Conservation (phyloP, 1,140 invertebrate species). For the Pseudachorutes palmiensis region DNA sequence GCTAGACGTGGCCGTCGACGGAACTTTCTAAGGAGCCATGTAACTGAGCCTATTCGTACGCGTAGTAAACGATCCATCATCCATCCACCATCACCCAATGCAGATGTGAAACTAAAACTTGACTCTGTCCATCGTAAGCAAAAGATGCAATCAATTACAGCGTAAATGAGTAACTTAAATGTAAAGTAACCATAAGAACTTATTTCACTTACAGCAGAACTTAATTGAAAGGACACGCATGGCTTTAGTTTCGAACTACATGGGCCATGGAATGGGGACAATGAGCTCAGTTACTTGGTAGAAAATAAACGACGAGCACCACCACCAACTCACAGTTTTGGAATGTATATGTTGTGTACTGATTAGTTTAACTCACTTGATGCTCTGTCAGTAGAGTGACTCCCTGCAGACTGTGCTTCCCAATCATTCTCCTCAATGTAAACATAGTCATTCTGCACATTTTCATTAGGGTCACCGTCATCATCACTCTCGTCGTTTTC, state of each 20-base stretch:
- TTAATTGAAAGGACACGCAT: neutral
- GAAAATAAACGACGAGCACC: too few species aligned
- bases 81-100: neutral
- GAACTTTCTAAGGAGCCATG: constrained; percentile 12
- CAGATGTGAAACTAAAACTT: neutral
- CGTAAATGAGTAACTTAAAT: neutral
- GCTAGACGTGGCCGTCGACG: constrained; percentile 1
- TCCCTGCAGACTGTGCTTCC: neutral
- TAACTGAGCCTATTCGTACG: neutral
- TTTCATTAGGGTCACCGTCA: constrained; percentile 8
- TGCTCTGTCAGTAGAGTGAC: neutral
- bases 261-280: too few species aligned
- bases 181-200: neutral
- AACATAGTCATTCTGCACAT: constrained; percentile 7
- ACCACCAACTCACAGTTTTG: too few species aligned
- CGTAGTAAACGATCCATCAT: constrained; percentile 19
- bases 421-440: neutral
- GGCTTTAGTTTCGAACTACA: too few species aligned
- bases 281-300: too few species aligned
- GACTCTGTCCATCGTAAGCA: neutral
- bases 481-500: too few species aligned
- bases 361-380: constrained; percentile 1
- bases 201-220: neutral
- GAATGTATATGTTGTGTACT: neutral
- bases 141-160: neutral